phyloP scores from a whole-genome alignment of 1,140 invertebrate species.

The Dreissena rostriformis region DNA sequence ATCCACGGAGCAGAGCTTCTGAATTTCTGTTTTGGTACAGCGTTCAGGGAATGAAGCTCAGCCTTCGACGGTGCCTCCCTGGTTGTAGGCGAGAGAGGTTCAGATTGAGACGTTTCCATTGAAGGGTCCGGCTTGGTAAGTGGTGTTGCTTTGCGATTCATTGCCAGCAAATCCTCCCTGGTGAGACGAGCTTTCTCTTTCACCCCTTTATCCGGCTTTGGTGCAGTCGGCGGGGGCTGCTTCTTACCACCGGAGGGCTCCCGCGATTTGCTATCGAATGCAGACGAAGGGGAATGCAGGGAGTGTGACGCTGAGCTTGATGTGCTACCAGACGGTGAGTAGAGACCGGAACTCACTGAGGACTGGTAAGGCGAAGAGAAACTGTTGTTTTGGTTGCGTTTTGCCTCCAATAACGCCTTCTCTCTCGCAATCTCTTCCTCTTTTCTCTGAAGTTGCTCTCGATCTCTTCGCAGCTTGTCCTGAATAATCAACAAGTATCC shows the following conservation, averaged over 20 bases:
- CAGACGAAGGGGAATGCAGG: slow-evolving; percentile 23
- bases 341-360: background rate
- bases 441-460: slow-evolving; percentile 60
- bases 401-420: slow-evolving; percentile 47
- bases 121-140: slow-evolving; percentile 48
- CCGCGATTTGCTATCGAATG: slow-evolving; percentile 14
- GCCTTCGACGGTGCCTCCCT: slow-evolving; percentile 64
- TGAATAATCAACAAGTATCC: slow-evolving; percentile 31
- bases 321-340: slow-evolving; percentile 2
- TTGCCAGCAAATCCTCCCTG: slow-evolving; percentile 75
- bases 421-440: slow-evolving; percentile 58
- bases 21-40: slow-evolving; percentile 71
- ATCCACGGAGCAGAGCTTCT: slow-evolving; percentile 66
- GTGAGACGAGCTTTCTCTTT: slow-evolving; percentile 53
- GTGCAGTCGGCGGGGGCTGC: slow-evolving; percentile 44
- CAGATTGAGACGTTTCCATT: slow-evolving; percentile 29
- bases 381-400: slow-evolving; percentile 31
- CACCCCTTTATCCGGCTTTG: slow-evolving; percentile 36
- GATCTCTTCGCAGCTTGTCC: slow-evolving; percentile 59
- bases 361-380: background rate
- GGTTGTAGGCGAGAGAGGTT: slow-evolving; percentile 39
- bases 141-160: slow-evolving; percentile 75
- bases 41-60: slow-evolving; percentile 72
- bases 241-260: slow-evolving; percentile 9
- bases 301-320: slow-evolving; percentile 18